Base-by-base conservation (phyloP, 2,888 invertebrate genomes). In the Andricus curvator region DNA sequence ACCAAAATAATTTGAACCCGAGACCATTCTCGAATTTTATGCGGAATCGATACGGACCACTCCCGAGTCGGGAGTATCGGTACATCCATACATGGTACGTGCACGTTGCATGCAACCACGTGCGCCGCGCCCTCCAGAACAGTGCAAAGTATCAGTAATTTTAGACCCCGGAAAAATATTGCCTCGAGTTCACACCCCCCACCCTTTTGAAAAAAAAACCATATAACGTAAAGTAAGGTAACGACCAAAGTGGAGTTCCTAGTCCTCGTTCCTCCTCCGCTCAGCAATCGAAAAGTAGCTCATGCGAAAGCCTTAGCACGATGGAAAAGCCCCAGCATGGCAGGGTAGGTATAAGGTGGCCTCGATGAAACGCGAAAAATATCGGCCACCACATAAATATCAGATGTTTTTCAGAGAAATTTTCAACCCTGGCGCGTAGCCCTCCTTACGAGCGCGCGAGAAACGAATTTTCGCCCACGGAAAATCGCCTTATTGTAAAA, bases 11-110 rank as follows among this genome's bases (percentile, higher is more conserved):
- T 84, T 82, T 82, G 80, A 78, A 81, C 65, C 66, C 79, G 81
- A 56, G 22, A 80, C 78, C 80, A 68, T 84, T 81, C 79, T 83
- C 82, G 81, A 85, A 87, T 85, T 86, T 87, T 84, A 85, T 83
- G 85, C 83, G 83, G 81, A 87, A 87, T 87, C 87, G 84, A 87
- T 87, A 85, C 79, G 62, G 60, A 82, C 81, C 83, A 82, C 81
- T 83, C 82, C 81, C 82, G 81, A 81, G 80, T 78, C 81, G 78
- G 74, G 77, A 82, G 83, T 74, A 74, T 74, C 51, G 70, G 56
- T 56, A 51, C 56, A n/a, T n/a, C 33, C 51, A 74, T 74, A 51
- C 56, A 37, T 37, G 67, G 20, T 84, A 81, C 81, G 81, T 79
- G 78, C 79, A 80, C 78, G 78, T 68, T 79, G 70, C 68, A 74